Conservation (phyloP, 2,888 invertebrate species). For the Lochmaea crataegi region DNA sequence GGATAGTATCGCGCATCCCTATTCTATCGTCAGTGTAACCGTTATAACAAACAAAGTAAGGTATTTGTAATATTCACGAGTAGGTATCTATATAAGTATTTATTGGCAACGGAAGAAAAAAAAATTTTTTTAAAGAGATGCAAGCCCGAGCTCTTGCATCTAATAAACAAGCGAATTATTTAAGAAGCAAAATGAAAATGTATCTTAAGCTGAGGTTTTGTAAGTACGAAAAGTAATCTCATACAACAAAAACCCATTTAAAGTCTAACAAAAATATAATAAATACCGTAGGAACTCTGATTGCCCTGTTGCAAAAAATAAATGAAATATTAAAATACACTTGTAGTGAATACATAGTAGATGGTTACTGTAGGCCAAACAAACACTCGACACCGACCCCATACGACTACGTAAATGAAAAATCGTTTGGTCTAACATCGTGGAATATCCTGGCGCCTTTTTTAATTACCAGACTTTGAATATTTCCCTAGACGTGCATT, state of each 20-base stretch:
- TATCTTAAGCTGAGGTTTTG: slow-evolving; percentile 55
- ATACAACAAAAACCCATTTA: slow-evolving; percentile 54
- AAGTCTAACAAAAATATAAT: slow-evolving; percentile 54
- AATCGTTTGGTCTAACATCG: slow-evolving; percentile 14
- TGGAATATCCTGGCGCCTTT: slow-evolving; percentile 48
- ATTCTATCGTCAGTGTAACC: slow-evolving; percentile 43
- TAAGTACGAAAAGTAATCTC: slow-evolving; percentile 51
- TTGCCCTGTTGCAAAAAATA: slow-evolving; percentile 54
- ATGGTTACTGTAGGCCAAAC: slow-evolving; percentile 27
- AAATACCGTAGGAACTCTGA: slow-evolving; percentile 53
- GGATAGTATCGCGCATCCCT: too few relatives aligned
- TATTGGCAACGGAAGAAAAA: slow-evolving; percentile 37
- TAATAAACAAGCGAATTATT: slow-evolving; percentile 53
- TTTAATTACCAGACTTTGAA: slow-evolving; percentile 59
- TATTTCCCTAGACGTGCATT: slow-evolving; percentile 61
- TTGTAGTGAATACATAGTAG: slow-evolving; percentile 36
- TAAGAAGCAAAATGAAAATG: slow-evolving; percentile 50
- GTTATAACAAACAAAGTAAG: slow-evolving; percentile 44
- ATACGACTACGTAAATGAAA: slow-evolving; percentile 14
- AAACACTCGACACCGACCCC: slow-evolving; percentile 9
- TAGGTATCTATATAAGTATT: slow-evolving; percentile 36
- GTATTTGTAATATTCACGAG: slow-evolving; percentile 42
- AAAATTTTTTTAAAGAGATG: slow-evolving; percentile 27
- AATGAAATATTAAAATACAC: slow-evolving; percentile 55
- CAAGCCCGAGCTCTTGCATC: slow-evolving; percentile 17